phyloP scores from a whole-genome alignment of 2,113 vertebrate genomes.

The cattle (Bos taurus) region ARS-UCD2.0 NC_037345.1:42734501-42735000 shows the following conservation, averaged over 20 bases:
- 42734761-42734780: background rate
- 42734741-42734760: background rate
- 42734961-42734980: background rate
- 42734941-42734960: background rate
- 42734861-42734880: too few relatives aligned
- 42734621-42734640: background rate
- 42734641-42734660: background rate
- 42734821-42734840: background rate
- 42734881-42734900: background rate
- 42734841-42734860: background rate
- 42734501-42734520: background rate
- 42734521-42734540: background rate
- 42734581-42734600: background rate
- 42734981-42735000: background rate
- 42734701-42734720: background rate
- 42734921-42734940: background rate
- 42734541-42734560: background rate
- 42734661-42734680: background rate
- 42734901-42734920: background rate
- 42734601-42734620: fast-evolving
- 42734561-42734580: background rate
- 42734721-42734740: background rate
- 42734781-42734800: background rate
- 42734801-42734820: background rate
- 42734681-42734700: background rate